A percentile compares a stretch with the other conserved stretches of the same genome.
Conservation (phyloP, 2,113 vertebrate species). For the Epinephelus cyanopodus region DNA sequence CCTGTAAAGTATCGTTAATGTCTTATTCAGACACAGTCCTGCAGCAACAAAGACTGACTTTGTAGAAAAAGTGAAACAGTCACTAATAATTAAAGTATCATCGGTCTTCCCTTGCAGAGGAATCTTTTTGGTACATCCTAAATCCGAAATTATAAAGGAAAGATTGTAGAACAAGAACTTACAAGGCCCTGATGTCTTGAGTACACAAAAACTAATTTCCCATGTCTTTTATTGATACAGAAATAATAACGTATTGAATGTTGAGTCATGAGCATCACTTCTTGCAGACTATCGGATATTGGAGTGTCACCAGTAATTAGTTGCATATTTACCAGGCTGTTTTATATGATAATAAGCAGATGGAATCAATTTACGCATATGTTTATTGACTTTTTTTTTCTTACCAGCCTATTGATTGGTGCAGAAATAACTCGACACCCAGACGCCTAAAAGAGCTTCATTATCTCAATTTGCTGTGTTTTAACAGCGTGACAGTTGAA, state of each 20-base stretch:
- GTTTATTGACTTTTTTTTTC: conserved; percentile 82
- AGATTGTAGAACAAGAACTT: not conserved
- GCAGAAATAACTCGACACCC: conserved; percentile 72
- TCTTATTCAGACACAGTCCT: not conserved
- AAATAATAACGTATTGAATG: conserved; percentile 45
- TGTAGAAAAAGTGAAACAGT: not conserved
- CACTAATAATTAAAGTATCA: not conserved
- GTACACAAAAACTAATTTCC: conserved; percentile 7
- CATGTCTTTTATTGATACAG: conserved; percentile 36
- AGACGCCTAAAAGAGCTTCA: conserved; percentile 73
- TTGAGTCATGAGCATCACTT: conserved; percentile 33
- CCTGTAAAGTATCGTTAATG: not conserved
- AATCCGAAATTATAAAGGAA: not conserved
- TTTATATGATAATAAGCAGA: conserved; percentile 87
- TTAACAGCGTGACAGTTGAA: conserved; percentile 59
- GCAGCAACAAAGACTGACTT: not conserved
- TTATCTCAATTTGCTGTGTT: conserved; percentile 64
- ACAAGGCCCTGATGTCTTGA: no score
- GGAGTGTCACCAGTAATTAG: conserved; percentile 70
- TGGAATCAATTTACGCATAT: conserved; percentile 86
- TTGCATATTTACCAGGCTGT: conserved; percentile 85
- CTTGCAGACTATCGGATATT: conserved; percentile 44
- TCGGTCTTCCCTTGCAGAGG: not conserved
- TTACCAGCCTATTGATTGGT: conserved; percentile 76
- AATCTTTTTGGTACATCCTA: not conserved